A percentile compares a stretch with the other conserved stretches of the same genome.
Evolutionary conservation across 2,113 vertebrate species (phyloP).

Genomic region (Choloepus hoffmanni): DNA sequence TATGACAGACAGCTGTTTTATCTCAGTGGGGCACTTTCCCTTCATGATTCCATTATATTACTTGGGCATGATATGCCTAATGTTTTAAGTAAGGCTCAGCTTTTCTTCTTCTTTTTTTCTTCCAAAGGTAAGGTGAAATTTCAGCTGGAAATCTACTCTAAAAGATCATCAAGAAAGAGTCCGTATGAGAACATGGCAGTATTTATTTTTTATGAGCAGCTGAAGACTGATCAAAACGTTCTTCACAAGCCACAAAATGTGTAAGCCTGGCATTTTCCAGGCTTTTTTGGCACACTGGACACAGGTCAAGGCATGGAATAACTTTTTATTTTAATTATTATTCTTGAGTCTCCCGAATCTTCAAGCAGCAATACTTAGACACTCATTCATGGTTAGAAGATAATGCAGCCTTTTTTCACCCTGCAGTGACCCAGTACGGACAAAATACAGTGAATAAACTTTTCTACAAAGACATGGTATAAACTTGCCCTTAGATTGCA

Average conservation of each 20-base stretch:
- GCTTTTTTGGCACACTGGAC: slow-evolving; percentile 40
- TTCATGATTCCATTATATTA: slow-evolving; percentile 74
- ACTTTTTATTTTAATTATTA: slow-evolving; percentile 66
- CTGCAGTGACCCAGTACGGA: neutral
- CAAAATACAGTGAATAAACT: slow-evolving; percentile 31
- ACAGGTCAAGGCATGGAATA: neutral
- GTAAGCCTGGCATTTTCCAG: slow-evolving; percentile 36
- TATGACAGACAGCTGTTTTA: slow-evolving; percentile 78
- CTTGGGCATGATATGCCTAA: slow-evolving; percentile 75
- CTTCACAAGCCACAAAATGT: slow-evolving; percentile 45
- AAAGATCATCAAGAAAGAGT: slow-evolving; percentile 64
- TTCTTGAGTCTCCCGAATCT: slow-evolving; percentile 26
- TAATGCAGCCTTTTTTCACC: neutral
- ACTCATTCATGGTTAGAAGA: neutral
- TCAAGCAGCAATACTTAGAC: neutral
- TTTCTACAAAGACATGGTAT: neutral
- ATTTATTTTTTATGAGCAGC: slow-evolving; percentile 74
- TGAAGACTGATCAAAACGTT: slow-evolving; percentile 54
- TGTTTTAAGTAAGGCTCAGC: slow-evolving; percentile 80
- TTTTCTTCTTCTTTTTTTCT: slow-evolving; percentile 67
- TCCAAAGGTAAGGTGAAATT: slow-evolving; percentile 73
- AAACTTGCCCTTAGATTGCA: neutral
- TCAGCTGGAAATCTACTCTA: slow-evolving; percentile 75
- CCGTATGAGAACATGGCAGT: slow-evolving; percentile 56
- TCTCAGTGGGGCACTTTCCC: slow-evolving; percentile 77